Evolutionary conservation across 2,797 vertebrate genomes (phyloP).

Genomic region (Odontamblyopus lacepedii): DNA sequence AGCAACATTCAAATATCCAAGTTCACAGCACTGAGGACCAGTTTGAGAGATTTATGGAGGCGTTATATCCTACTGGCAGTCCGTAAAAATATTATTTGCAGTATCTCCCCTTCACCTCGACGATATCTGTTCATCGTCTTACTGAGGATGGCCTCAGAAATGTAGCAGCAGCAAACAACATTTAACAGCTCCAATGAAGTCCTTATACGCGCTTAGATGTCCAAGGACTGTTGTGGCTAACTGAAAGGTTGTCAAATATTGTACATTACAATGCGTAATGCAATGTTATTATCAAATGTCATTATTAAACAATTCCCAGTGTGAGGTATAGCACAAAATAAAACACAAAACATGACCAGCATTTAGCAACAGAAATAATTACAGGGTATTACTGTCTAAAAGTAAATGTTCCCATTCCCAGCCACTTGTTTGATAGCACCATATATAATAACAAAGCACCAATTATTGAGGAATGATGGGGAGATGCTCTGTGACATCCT

Average conservation of each 20-base stretch:
- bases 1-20: slow-evolving; percentile 92
- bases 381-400: slow-evolving; percentile 62
- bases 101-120: slow-evolving; percentile 41
- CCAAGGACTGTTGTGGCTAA: slow-evolving; percentile 38
- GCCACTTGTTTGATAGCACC: slow-evolving; percentile 70
- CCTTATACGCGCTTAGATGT: slow-evolving; percentile 41
- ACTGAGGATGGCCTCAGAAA: slow-evolving; percentile 77
- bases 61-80: slow-evolving; percentile 60
- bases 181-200: slow-evolving; percentile 65
- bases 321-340: slow-evolving; percentile 81
- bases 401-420: slow-evolving; percentile 56
- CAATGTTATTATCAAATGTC: slow-evolving; percentile 64
- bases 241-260: slow-evolving; percentile 52
- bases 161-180: slow-evolving; percentile 84
- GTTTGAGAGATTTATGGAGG: slow-evolving; percentile 69
- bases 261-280: slow-evolving; percentile 38
- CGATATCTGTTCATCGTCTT: slow-evolving; percentile 66
- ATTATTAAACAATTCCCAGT: slow-evolving; percentile 74
- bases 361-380: slow-evolving; percentile 64
- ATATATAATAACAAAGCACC: slow-evolving; percentile 64
- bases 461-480: slow-evolving; percentile 17
- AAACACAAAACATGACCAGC: slow-evolving; percentile 66
- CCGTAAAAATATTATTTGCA: slow-evolving; percentile 51
- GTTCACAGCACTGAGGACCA: slow-evolving; percentile 84
- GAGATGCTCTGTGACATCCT: not conserved